phyloP scores from a whole-genome alignment of 2,113 vertebrate genomes.

The Erythrolamprus reginae region DNA sequence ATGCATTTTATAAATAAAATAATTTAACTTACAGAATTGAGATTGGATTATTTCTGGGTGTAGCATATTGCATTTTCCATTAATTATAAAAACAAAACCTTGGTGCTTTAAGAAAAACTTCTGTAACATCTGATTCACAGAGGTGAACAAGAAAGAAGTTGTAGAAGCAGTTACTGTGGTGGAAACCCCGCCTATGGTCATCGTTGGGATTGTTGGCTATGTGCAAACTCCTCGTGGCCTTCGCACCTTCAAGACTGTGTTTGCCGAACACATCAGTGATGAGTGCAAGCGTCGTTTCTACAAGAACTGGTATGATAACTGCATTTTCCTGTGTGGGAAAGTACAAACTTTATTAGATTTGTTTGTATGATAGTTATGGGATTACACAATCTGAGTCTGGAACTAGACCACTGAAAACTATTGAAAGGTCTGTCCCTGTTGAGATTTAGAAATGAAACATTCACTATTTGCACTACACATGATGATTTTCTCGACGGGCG shows the following conservation, averaged over 20 bases:
- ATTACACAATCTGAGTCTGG: background rate
- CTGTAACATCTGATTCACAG: slow-evolving; percentile 51
- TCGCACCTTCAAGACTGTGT: slow-evolving; percentile 92
- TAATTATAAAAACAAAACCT: rapidly evolving
- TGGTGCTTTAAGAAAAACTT: background rate
- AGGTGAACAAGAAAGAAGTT: slow-evolving; percentile 99
- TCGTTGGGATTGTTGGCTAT: slow-evolving; percentile 89
- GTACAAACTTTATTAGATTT: background rate
- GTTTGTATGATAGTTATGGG: background rate
- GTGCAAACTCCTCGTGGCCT: slow-evolving; percentile 91
- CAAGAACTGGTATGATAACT: slow-evolving; percentile 89
- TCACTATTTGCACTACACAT: slow-evolving; percentile 2
- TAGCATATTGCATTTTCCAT: background rate
- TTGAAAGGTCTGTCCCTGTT: background rate
- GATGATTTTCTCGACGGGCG: slow-evolving; percentile 59
- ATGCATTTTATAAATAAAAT: background rate
- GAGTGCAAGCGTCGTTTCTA: slow-evolving; percentile 99
- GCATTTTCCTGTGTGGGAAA: background rate
- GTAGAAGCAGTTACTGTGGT: slow-evolving; percentile 94
- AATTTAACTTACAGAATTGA: background rate
- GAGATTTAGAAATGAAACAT: background rate
- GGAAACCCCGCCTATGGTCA: slow-evolving; percentile 94
- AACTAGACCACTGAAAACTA: background rate
- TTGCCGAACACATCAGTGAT: slow-evolving; percentile 94
- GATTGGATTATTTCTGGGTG: background rate